A percentile compares a stretch with the other conserved stretches of the same genome.
Evolutionary conservation across 1,140 invertebrate species (phyloP).

Genomic region (Alviniconcha marisindica): DNA sequence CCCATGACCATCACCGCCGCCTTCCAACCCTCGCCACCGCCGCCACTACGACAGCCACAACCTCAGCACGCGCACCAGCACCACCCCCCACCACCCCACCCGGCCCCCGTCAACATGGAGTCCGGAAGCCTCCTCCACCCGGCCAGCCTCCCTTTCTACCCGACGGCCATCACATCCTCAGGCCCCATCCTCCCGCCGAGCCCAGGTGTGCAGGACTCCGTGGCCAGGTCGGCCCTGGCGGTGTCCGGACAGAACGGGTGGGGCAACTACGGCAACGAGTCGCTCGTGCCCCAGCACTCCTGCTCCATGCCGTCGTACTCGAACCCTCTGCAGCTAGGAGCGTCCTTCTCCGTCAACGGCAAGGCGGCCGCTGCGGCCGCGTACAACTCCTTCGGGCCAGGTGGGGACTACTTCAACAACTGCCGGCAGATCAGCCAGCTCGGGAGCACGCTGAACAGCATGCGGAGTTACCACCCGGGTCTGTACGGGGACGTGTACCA

Average conservation of each 20-base stretch:
- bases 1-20: constrained; percentile 39
- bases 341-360: constrained; percentile 70
- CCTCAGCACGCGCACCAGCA: constrained; percentile 18
- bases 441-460: constrained; percentile 65
- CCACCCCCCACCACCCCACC: constrained; percentile 26
- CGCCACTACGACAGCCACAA: neutral
- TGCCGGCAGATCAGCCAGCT: constrained; percentile 71
- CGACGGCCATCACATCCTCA: constrained; percentile 62
- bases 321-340: constrained; percentile 65
- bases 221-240: constrained; percentile 55
- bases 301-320: constrained; percentile 72
- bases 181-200: constrained; percentile 62
- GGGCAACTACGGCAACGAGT: constrained; percentile 65
- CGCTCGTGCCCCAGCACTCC: constrained; percentile 64
- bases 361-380: constrained; percentile 54
- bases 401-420: constrained; percentile 68
- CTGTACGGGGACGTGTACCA: constrained; percentile 73
- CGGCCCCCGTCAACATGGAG: constrained; percentile 17
- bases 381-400: constrained; percentile 54
- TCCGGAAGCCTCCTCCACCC: constrained; percentile 64
- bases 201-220: constrained; percentile 45
- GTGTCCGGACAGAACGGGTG: constrained; percentile 68
- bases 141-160: constrained; percentile 64
- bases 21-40: constrained; percentile 11
- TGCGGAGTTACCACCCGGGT: constrained; percentile 68